Evolutionary conservation across 2,888 invertebrate species (phyloP).

Genomic region (Xestoiulus laeticollis): DNA sequence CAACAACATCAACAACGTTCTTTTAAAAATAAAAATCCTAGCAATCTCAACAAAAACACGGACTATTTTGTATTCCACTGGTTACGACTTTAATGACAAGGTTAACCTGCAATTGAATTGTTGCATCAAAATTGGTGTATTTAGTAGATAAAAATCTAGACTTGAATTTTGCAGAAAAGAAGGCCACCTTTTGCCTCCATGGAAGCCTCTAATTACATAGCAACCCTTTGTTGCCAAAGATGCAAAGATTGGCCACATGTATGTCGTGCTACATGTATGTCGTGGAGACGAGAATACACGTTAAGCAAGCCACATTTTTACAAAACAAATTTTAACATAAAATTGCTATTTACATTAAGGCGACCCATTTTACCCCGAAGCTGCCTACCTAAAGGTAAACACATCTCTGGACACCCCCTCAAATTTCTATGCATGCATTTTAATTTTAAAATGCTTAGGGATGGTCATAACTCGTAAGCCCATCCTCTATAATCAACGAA

Average conservation of each 20-base stretch:
- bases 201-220: not conserved
- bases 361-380: not conserved
- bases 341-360: not conserved
- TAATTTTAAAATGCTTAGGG: not conserved
- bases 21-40: not conserved
- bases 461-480: not conserved
- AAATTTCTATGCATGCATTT: not conserved
- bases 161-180: not conserved
- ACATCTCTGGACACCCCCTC: not conserved
- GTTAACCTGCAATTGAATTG: not conserved
- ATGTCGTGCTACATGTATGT: no score
- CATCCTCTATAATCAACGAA: not conserved
- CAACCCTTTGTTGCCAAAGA: not conserved
- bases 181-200: not conserved
- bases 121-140: not conserved
- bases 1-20: not conserved
- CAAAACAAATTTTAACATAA: not conserved
- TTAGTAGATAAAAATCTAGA: not conserved
- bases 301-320: not conserved
- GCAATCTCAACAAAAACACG: not conserved
- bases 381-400: not conserved
- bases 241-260: not conserved
- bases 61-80: not conserved
- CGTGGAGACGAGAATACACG: not conserved
- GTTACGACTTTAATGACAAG: not conserved